phyloP scores from a whole-genome alignment of 2,113 vertebrate species.

The Indri indri region DNA sequence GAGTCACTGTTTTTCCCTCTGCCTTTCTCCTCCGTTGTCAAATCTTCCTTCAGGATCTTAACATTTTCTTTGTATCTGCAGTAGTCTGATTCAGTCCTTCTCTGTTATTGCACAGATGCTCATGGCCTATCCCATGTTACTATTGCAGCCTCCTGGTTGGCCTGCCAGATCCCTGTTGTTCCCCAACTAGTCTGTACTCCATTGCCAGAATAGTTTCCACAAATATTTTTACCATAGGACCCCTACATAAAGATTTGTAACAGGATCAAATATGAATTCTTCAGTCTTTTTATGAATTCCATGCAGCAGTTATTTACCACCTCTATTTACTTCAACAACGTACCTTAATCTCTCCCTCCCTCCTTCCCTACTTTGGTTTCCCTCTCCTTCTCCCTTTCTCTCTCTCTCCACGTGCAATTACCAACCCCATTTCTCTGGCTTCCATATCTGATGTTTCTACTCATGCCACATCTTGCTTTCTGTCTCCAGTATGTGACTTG shows the following conservation, averaged over 20 bases:
- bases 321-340: background rate
- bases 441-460: background rate
- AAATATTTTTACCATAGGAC: background rate
- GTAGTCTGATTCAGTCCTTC: background rate
- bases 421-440: background rate
- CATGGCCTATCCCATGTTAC: background rate
- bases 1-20: background rate
- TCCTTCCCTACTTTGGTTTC: background rate
- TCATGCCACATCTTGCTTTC: conserved; percentile 13
- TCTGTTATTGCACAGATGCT: background rate
- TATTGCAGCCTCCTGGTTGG: background rate
- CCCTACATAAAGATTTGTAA: background rate
- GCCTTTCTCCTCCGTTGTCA: background rate
- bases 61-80: background rate
- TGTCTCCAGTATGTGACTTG: background rate
- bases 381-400: background rate
- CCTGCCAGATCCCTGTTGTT: background rate
- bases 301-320: background rate
- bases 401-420: background rate
- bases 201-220: background rate
- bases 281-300: background rate
- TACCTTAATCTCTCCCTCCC: no score
- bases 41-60: background rate
- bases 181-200: background rate
- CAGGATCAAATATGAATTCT: conserved; percentile 30